A percentile compares a stretch with the other conserved stretches of the same genome.
Evolutionary conservation across 2,797 vertebrate genomes (phyloP).

Genomic region (Enteromius viviparus): DNA sequence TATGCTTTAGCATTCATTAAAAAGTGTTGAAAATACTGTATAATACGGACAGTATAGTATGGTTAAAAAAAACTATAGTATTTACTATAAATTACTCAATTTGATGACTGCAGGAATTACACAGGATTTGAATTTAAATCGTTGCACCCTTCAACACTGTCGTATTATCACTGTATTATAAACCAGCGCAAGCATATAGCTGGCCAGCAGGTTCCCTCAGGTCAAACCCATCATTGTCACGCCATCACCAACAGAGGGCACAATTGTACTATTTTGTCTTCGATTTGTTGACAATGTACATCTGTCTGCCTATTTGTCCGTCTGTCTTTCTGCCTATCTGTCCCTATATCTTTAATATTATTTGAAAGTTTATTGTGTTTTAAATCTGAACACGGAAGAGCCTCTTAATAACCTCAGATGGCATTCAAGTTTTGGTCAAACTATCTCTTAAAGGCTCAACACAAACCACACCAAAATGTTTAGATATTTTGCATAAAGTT

Average conservation of each 20-base stretch:
- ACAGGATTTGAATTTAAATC: neutral
- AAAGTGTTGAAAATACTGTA: too few relatives aligned
- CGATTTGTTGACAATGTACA: neutral
- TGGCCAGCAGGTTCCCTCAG: neutral
- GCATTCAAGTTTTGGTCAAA: neutral
- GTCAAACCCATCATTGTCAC: neutral
- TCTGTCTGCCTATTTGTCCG: neutral
- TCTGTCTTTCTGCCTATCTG: neutral
- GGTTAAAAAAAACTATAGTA: too few relatives aligned
- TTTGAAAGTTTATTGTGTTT: neutral
- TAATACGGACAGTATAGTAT: too few relatives aligned
- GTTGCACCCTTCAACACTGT: neutral
- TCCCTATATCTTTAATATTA: neutral
- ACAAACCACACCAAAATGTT: neutral
- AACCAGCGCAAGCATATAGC: neutral
- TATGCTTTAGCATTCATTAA: too few relatives aligned
- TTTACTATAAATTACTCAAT: too few relatives aligned
- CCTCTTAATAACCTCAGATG: neutral
- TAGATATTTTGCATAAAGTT: neutral
- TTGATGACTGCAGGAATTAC: neutral
- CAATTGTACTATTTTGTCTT: neutral
- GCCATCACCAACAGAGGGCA: slow-evolving; percentile 30
- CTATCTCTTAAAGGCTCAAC: neutral
- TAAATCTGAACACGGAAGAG: neutral
- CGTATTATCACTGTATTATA: neutral